Percentiles rank a stretch among this genome's conserved stretches.
Conservation (phyloP, 2,797 vertebrate species). For the Rhinella marina region DNA sequence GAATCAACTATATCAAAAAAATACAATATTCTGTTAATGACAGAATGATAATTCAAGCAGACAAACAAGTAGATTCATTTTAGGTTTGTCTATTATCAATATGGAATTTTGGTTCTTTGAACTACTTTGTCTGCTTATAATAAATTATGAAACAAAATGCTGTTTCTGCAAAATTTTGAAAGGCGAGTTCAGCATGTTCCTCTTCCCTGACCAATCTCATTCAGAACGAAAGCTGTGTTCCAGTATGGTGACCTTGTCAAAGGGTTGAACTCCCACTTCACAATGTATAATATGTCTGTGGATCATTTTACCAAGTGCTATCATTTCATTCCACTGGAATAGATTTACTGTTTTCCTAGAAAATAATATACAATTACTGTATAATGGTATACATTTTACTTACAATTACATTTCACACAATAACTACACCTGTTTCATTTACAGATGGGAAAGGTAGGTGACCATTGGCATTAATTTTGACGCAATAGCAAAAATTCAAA, state of each 20-base stretch:
- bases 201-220: conserved; percentile 25
- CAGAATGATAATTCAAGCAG: not conserved
- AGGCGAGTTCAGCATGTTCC: conserved; percentile 31
- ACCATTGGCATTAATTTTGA: not conserved
- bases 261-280: conserved; percentile 12
- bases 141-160: conserved; percentile 29
- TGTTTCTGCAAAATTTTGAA: conserved; percentile 29
- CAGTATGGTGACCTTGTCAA: conserved; percentile 24
- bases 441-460: not conserved
- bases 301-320: conserved; percentile 25
- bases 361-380: not conserved
- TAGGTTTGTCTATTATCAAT: not conserved
- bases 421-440: not conserved
- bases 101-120: not conserved
- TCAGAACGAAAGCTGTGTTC: conserved; percentile 24
- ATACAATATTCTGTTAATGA: not conserved
- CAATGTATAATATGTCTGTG: conserved; percentile 22
- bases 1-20: not conserved
- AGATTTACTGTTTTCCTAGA: conserved; percentile 1
- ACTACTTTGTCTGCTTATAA: conserved; percentile 11
- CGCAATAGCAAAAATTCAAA: not conserved
- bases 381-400: not conserved
- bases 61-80: not conserved
- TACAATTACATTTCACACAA: not conserved
- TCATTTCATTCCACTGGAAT: not conserved